Evolutionary conservation across 1,140 invertebrate genomes (phyloP), one percentile per base, ranked within the genome.

Genomic region (Protaetia brevitarsis): DNA sequence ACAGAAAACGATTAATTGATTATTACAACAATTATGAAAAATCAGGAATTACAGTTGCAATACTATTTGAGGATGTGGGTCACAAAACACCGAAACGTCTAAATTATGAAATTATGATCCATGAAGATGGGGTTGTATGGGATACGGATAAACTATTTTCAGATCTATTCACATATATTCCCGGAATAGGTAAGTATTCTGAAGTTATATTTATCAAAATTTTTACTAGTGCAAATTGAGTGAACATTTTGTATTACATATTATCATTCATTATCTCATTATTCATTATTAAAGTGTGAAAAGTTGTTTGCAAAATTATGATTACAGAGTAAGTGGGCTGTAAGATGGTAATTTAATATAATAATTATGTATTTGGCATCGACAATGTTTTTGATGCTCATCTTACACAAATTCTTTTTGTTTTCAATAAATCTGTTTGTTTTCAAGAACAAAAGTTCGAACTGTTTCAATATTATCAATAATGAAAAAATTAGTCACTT

Each of bases 61-160:
- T 77, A 13, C 64, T 77, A 29, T 75, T 78, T 31, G 69, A 77
- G 59, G 36, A 71, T 19, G 45, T 64, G 7, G n/a, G 31, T 7
- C 62, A 37, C 58, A 5, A 1, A 75, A 74, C 66, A 10, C 51
- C 72, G 0, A 62, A 65, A 27, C n/a, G 61, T 27, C 37, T 71
- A 19, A 37, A 66, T 56, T 71, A 71, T 41, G 65, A 65, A 28
- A 68, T 77, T 23, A 69, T 72, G 29, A 56, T 67, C 51, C 68
- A 67, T 45, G 68, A 69, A 23, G 63, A 68, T 11, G 30, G 51
- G 16, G 65, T 57, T 69, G 68, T 19, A 65, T 79, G 72, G 77
- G 73, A 65, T 61, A 77, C 64, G 41, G 71, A 13, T 72, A 73
- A 41, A 67, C 56, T 60, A 67, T 70, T n/a, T 75, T 62, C 29